Conservation (phyloP, 1,140 invertebrate genomes). For the Apolygus lucorum region DNA sequence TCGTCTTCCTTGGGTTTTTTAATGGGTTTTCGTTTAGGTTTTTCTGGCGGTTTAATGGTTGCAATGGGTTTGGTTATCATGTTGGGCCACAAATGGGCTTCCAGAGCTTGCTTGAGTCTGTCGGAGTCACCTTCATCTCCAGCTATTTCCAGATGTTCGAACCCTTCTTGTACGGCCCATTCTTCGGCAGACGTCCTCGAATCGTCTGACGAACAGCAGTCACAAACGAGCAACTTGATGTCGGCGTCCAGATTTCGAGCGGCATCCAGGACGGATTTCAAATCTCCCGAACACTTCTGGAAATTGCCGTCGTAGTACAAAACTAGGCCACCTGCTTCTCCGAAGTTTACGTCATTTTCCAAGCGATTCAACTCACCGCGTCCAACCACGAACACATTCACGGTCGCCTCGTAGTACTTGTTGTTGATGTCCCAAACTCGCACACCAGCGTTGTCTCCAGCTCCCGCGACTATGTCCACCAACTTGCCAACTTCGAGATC, state of each 20-base stretch:
- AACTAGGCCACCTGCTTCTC: constrained; percentile 49
- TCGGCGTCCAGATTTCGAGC: constrained; percentile 43
- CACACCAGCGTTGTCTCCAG: constrained; percentile 41
- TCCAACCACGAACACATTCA: constrained; percentile 42
- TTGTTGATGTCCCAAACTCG: constrained; percentile 54
- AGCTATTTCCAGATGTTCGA: constrained; percentile 65
- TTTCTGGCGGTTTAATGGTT: constrained; percentile 26
- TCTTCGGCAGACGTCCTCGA: constrained; percentile 40
- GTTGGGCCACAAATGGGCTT: constrained; percentile 70
- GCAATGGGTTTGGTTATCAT: constrained; percentile 49
- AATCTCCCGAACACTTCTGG: constrained; percentile 42
- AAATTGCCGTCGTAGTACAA: constrained; percentile 46
- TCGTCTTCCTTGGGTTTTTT: constrained; percentile 25
- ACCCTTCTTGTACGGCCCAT: constrained; percentile 57
- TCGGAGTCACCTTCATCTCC: constrained; percentile 43
- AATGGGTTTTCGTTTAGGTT: constrained; percentile 9
- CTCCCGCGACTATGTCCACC: background rate
- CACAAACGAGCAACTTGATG: constrained; percentile 47
- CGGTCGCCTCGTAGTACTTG: constrained; percentile 56
- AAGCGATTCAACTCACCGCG: constrained; percentile 41
- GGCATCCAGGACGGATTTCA: constrained; percentile 41
- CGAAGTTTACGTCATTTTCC: constrained; percentile 42
- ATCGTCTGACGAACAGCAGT: constrained; percentile 36
- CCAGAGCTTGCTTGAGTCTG: constrained; percentile 63
- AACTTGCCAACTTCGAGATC: background rate